phyloP scores from a whole-genome alignment of 2,113 vertebrate species.

The Vombatus ursinus region DNA sequence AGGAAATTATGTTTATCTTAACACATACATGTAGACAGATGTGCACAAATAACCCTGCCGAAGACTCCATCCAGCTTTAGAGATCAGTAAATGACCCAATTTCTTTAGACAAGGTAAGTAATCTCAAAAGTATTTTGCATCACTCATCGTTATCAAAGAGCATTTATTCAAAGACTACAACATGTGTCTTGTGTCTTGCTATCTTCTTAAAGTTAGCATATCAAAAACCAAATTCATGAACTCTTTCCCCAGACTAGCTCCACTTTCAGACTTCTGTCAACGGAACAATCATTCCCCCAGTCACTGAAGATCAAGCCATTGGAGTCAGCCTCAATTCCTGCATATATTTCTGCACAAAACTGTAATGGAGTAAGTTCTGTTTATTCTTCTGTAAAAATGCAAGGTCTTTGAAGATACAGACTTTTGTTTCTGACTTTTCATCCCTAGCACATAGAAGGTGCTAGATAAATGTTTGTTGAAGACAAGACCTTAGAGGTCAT shows the following conservation, averaged over 20 bases:
- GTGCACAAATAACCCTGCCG: neutral
- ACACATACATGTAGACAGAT: neutral
- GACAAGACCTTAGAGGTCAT: neutral
- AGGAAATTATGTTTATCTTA: neutral
- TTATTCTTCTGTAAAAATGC: neutral
- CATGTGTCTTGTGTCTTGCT: neutral
- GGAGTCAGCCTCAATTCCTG: neutral
- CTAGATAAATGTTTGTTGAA: neutral
- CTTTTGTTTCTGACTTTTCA: neutral
- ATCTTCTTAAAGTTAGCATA: neutral
- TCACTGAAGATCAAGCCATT: neutral
- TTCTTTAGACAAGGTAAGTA: conserved; percentile 34
- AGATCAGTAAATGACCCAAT: conserved; percentile 16
- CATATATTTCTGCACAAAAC: neutral
- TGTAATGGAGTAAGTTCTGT: neutral
- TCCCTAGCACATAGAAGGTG: neutral
- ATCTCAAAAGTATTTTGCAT: conserved; percentile 24
- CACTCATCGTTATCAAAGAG: conserved; percentile 5
- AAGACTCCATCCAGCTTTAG: neutral
- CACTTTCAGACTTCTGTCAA: neutral
- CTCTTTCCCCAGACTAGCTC: neutral
- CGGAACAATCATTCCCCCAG: neutral
- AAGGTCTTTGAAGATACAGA: neutral
- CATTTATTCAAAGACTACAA: neutral
- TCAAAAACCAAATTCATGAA: neutral